Conservation (phyloP, 1,140 invertebrate species). For the Drosophila simulans region DNA sequence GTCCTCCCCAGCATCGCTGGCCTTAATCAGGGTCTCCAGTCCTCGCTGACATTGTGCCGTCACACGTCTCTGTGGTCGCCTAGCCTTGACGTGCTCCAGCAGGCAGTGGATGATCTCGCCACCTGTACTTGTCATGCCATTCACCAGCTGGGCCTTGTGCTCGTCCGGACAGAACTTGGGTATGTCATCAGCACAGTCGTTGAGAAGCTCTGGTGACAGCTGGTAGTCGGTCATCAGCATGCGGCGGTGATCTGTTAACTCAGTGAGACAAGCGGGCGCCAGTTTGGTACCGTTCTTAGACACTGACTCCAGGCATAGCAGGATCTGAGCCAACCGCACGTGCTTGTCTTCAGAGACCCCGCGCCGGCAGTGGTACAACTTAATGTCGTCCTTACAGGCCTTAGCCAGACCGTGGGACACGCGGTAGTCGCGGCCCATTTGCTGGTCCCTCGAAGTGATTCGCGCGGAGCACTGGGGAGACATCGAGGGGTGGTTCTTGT, state of each 20-base stretch:
- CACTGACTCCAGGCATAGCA: constrained; percentile 96
- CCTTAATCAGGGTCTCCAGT: constrained; percentile 91
- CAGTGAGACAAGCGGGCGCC: constrained; percentile 90
- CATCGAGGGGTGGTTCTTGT: constrained; percentile 91
- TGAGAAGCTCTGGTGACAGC: constrained; percentile 90
- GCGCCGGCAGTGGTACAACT: constrained; percentile 90
- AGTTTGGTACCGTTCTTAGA: constrained; percentile 91
- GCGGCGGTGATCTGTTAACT: constrained; percentile 95
- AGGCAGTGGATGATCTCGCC: constrained; percentile 98
- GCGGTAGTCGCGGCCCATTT: constrained; percentile 96
- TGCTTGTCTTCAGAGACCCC: constrained; percentile 92
- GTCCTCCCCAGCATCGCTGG: constrained; percentile 93
- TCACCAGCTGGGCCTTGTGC: constrained; percentile 86
- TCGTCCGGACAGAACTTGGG: constrained; percentile 89
- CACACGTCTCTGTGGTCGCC: constrained; percentile 87
- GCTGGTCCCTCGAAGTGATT: constrained; percentile 92
- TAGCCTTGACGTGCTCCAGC: constrained; percentile 94
- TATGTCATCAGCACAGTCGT: constrained; percentile 95
- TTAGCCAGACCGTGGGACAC: constrained; percentile 94
- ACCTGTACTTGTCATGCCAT: constrained; percentile 85
- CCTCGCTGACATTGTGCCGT: constrained; percentile 89
- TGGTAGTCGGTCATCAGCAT: constrained; percentile 97
- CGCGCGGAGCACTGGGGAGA: constrained; percentile 92
- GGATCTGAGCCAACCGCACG: constrained; percentile 94
- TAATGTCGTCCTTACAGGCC: constrained; percentile 96